A percentile compares a stretch with the other conserved stretches of the same genome.
phyloP scores from a whole-genome alignment of 2,888 invertebrate genomes.

The Nowickia ferox region DNA sequence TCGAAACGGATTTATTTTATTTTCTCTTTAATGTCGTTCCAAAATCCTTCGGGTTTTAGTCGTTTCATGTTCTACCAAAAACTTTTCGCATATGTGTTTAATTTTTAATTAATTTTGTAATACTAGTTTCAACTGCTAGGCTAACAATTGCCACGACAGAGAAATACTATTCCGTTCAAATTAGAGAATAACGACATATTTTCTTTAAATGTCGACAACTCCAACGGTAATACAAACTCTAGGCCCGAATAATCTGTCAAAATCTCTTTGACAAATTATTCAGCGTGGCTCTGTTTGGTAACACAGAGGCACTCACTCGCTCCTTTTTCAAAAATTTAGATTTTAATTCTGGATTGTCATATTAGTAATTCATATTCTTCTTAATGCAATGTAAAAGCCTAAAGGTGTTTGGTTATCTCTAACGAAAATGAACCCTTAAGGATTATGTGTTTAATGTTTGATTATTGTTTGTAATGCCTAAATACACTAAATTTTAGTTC shows the following conservation, averaged over 20 bases:
- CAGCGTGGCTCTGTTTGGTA: too few relatives aligned
- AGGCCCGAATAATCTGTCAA: too few relatives aligned
- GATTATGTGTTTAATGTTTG: background rate
- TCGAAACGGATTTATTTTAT: slow-evolving; percentile 18
- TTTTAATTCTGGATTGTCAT: too few relatives aligned
- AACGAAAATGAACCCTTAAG: background rate
- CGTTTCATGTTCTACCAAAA: background rate
- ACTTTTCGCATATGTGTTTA: background rate
- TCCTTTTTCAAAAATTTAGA: too few relatives aligned
- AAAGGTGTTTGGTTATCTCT: background rate
- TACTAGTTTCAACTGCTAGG: background rate
- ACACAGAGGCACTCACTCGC: too few relatives aligned
- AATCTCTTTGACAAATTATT: too few relatives aligned
- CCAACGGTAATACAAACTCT: too few relatives aligned
- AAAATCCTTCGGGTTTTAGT: background rate
- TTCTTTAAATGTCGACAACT: background rate
- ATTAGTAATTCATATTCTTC: background rate
- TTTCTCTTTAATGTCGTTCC: background rate
- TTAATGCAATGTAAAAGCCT: background rate
- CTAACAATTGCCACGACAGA: background rate
- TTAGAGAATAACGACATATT: slow-evolving; percentile 19
- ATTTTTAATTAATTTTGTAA: background rate
- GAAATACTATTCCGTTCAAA: slow-evolving; percentile 30
- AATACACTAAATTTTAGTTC: background rate
- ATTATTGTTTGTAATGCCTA: background rate